These are phyloP conservation scores for Hyperopisus bebe DNA, from an alignment of 2,113 vertebrate species.

Conservation along the genomic window DNA sequence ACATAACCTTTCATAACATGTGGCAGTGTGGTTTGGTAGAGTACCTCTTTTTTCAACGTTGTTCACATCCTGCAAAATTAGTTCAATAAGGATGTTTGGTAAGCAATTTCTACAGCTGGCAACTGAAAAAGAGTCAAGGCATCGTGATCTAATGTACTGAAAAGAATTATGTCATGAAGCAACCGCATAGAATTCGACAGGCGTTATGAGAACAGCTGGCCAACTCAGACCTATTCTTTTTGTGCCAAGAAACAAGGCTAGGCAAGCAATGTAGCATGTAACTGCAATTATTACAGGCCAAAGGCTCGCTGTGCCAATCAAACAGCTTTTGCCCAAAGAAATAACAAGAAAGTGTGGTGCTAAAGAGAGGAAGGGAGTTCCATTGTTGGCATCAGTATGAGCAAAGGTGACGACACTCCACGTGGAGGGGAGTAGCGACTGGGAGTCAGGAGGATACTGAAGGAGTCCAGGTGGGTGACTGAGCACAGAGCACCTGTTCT, in stretches of 20 bases:
- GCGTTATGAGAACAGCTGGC: background rate
- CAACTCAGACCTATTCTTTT: background rate
- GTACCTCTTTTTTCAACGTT: background rate
- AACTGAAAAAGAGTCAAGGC: background rate
- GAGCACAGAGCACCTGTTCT: background rate
- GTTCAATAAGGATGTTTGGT: background rate
- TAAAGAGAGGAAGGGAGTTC: background rate
- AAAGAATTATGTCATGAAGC: background rate
- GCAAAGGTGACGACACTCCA: background rate
- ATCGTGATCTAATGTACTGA: background rate
- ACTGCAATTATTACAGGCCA: background rate
- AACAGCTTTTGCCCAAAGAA: background rate
- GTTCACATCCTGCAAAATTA: background rate
- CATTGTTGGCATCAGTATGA: background rate
- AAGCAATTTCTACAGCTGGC: background rate
- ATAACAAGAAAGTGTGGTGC: background rate
- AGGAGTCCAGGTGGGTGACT: background rate
- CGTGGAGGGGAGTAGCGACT: background rate
- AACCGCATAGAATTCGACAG: background rate
- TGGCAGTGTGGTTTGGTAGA: slow-evolving; percentile 1
- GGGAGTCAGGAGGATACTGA: background rate
- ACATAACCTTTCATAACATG: background rate
- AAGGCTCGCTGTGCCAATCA: background rate
- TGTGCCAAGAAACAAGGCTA: background rate
- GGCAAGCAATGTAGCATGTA: background rate